Base-by-base conservation (phyloP, 2,113 vertebrate genomes). In the Syngnathoides biaculeatus region DNA sequence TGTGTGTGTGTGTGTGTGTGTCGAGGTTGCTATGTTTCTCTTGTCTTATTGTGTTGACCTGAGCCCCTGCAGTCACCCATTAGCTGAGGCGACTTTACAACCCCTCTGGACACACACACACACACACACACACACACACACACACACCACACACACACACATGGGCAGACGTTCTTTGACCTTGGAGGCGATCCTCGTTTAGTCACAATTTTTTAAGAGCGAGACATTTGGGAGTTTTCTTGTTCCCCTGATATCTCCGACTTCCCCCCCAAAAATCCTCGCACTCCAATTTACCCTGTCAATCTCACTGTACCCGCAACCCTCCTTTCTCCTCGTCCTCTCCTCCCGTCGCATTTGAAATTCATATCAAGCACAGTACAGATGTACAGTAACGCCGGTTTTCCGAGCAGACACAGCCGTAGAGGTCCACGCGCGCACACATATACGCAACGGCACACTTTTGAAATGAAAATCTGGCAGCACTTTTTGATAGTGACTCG, bases 261-360 rank as follows among this genome's bases (percentile, higher is more conserved):
- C 77, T 71, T 75, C 64, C 15, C 19, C 8, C 2, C 64, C 68
- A 77, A 73, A 66, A 65, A 71, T 65, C 59, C 72, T 61, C 11
- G 13, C 73, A 65, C 47, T 76, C 83, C 83, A 89, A 87, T 89
- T 87, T 88, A 83, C 57, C 62, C 79, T 79, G 81, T 86, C 88
- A 89, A 86, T 88, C 86, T 83, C 76, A 40, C 47, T 62, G 64
- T 61, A 50, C 2, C 24, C 43, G 1, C 35, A 42, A 61, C 38
- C 13, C 35, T 20, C 13, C 61, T 22, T 22, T 14, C 39, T 63
- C n/a, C 15, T 56, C 14, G 24, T 17, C 48, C 26, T 68, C 58
- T 48, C 55, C 68, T 84, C 65, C 61, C 40, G 61, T 82, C 65
- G 35, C n/a, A 48, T 48, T 57, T 40, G 74, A 76, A 82, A 74